These are phyloP conservation scores for Thaleichthys pacificus DNA, from an alignment of 2,797 vertebrate genomes.

Conservation along the genomic window DNA sequence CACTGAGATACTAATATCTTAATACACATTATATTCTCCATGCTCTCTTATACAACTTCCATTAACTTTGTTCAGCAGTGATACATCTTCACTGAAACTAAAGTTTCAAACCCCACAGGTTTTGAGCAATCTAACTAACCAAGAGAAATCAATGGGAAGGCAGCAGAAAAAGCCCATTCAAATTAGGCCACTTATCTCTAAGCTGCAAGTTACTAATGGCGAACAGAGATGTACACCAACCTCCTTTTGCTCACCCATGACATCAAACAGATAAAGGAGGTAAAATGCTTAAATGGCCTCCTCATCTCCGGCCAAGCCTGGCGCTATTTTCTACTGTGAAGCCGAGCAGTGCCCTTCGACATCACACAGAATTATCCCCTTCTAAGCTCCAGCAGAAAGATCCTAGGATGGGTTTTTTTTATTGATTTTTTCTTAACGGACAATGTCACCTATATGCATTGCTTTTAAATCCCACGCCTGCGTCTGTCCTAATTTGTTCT, in stretches of 20 bases:
- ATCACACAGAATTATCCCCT: conserved; percentile 21
- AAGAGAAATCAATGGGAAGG: background rate
- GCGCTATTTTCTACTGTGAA: conserved; percentile 13
- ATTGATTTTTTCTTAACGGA: background rate
- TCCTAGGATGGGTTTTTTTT: background rate
- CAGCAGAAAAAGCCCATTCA: background rate
- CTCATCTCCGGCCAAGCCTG: conserved; percentile 19
- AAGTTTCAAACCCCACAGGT: background rate
- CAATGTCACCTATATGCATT: background rate
- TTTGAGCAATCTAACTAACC: background rate
- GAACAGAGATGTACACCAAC: conserved; percentile 2
- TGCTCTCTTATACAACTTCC: background rate
- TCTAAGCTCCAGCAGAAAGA: background rate
- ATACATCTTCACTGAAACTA: too few relatives aligned
- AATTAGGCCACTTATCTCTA: background rate
- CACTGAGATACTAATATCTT: too few relatives aligned
- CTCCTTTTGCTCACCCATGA: background rate
- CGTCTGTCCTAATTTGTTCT: conserved; percentile 14
- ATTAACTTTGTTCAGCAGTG: too few relatives aligned
- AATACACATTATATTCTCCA: too few relatives aligned
- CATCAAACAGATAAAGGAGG: conserved; percentile 12
- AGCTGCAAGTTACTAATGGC: conserved; percentile 7
- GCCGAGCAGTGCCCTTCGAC: conserved; percentile 17
- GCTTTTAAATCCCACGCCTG: conserved; percentile 9
- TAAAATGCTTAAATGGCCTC: conserved; percentile 16